Conservation (phyloP, 2,797 vertebrate species). For the Enteromius unitaeniatus region DNA sequence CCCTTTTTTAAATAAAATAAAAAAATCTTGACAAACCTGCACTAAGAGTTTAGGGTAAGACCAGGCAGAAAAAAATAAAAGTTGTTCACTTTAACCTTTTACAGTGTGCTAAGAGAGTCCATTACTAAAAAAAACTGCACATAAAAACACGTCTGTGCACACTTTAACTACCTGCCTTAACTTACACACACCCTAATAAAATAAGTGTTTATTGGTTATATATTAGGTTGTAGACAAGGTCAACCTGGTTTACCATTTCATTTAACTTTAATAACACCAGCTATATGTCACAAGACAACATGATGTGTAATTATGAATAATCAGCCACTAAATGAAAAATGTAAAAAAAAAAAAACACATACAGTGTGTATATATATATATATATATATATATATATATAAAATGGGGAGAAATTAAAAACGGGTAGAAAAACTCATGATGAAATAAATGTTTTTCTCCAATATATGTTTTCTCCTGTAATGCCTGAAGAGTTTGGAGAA, state of each 20-base stretch:
- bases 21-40: background rate
- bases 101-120: background rate
- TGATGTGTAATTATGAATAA: background rate
- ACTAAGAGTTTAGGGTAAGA: background rate
- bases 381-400: no score
- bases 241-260: background rate
- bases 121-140: background rate
- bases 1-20: background rate
- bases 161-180: constrained; percentile 33
- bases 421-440: no score
- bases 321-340: background rate
- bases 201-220: constrained; percentile 37
- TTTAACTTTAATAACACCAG: background rate
- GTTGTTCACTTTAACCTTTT: constrained; percentile 14
- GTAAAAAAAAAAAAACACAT: background rate
- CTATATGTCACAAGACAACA: background rate
- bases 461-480: no score
- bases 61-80: background rate
- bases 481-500: no score
- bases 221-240: constrained; percentile 12
- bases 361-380: no score
- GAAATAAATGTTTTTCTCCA: no score
- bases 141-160: constrained; percentile 9
- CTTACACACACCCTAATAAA: constrained; percentile 28
- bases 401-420: no score